phyloP scores from a whole-genome alignment of 2,797 vertebrate species.

The Neosalanx taihuensis region DNA sequence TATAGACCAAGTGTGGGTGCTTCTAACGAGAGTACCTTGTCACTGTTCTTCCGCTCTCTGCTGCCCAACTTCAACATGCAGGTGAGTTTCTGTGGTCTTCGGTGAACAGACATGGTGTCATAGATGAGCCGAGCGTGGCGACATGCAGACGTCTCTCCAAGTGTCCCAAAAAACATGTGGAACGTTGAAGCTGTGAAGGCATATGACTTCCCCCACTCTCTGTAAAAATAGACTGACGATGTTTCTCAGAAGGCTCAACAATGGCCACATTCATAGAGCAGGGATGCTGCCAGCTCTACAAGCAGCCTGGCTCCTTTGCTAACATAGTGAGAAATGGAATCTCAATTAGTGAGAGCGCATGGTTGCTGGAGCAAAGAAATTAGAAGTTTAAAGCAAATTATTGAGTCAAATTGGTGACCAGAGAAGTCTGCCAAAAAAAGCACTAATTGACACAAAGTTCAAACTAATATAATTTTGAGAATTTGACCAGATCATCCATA shows the following conservation, averaged over 20 bases:
- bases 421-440: not conserved
- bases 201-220: conserved; percentile 42
- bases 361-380: not conserved
- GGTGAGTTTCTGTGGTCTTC: conserved; percentile 66
- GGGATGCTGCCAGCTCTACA: conserved; percentile 19
- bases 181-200: conserved; percentile 33
- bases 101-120: not conserved
- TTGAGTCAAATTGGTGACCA: not conserved
- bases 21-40: conserved; percentile 86
- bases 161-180: conserved; percentile 16
- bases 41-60: conserved; percentile 93
- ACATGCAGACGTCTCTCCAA: conserved; percentile 41
- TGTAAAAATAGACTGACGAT: not conserved
- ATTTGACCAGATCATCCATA: not conserved
- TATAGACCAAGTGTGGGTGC: conserved; percentile 66
- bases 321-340: not conserved
- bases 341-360: not conserved
- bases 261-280: conserved; percentile 36
- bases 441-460: not conserved
- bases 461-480: not conserved
- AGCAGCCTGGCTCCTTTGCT: not conserved
- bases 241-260: conserved; percentile 24
- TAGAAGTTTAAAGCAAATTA: not conserved
- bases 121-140: not conserved
- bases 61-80: conserved; percentile 92